Evolutionary conservation across 2,797 vertebrate genomes (phyloP), one percentile per base, ranked within the genome.

Genomic region (Caiman crocodilus): DNA sequence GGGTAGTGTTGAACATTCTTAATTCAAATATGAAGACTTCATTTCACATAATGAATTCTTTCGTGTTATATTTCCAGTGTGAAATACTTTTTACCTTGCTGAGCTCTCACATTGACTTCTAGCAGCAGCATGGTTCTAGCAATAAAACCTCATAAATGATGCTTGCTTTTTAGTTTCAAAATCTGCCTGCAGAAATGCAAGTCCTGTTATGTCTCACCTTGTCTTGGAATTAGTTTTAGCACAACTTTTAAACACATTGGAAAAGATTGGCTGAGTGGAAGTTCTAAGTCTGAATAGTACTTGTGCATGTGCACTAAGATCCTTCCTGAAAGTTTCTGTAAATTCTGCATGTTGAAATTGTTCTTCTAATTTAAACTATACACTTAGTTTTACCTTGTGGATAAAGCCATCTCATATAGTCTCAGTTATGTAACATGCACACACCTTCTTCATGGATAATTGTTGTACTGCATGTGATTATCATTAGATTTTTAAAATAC

Each of bases 401-500:
- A 20, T 25, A 35, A 5, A 32, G 21, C 42, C 42, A 50, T 50
- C 42, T 50, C 6, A 12, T 82, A 23, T 13, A 21, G 14, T 71
- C 13, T 35, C 18, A 13, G 20, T 16, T 55, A 2, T 7, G 83
- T 0, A 85, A 58, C 1, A 0, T 26, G n/a, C 63, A 61, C 56
- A 7, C 74, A 8, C 32, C 42, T 78, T 7, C 14, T 64, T n/a
- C 35, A 63, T 13, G 79, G 64, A 50, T 55, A 42, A 32, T 35
- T 25, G 10, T 67, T 0, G 1, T 4, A 0, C 11, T 64, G 32
- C 69, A 10, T 9, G 1, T 71, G 63, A 57, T 4, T 67, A 1
- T 67, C 2, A 4, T 1, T 28, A 60, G 5, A 8, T 10, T 42
- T 26, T 42, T 26, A 16, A 75, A 76, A 35, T 80, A 0, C 60